Evolutionary conservation across 2,888 invertebrate genomes (phyloP), one percentile per base, ranked within the genome.

Genomic region (Oligia latruncula): DNA sequence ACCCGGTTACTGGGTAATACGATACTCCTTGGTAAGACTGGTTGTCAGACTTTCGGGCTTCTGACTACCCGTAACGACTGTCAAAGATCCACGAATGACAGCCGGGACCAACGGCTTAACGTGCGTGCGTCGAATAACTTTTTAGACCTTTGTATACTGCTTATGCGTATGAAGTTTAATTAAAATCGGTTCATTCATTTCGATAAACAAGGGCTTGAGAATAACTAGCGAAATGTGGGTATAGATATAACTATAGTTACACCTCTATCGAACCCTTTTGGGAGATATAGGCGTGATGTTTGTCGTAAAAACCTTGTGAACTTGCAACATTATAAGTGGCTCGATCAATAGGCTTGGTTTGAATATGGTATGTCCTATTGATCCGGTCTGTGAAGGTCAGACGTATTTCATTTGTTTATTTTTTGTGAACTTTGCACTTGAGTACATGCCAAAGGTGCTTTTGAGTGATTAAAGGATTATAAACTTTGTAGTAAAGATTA

Each of bases 301-400:
- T 40, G 35, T 40, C 9, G 4, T 55, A 17, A 40, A 79, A 66
- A 78, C 17, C 17, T 60, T 79, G 20, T 49, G 13, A 62, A 60
- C 43, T 66, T 62, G 23, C 6, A 3, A 46, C 15, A 4, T 64
- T 35, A 4, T 17, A 58, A 60, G 55, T 52, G 15, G 6, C 35
- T 23, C 55, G 13, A 65, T 64, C 55, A 23, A 81, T 79, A 80
- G 46, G 43, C 40, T 35, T 15, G 5, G 29, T 71, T 49, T 60
- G 82, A 72, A 72, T 72, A 65, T 46, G 67, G 23, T n/a, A 15
- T 81, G 35, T 52, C 4, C 20, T 81, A 80, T 80, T 43, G 82
- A 82, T 80, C 60, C 17, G 64, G n/a, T 46, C 8, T 1, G 0
- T 52, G 67, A 82, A 82, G 80, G 82, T 74, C 60, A 23, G 17